Conservation (phyloP, 1,140 invertebrate genomes). For the Procambarus virginalis region DNA sequence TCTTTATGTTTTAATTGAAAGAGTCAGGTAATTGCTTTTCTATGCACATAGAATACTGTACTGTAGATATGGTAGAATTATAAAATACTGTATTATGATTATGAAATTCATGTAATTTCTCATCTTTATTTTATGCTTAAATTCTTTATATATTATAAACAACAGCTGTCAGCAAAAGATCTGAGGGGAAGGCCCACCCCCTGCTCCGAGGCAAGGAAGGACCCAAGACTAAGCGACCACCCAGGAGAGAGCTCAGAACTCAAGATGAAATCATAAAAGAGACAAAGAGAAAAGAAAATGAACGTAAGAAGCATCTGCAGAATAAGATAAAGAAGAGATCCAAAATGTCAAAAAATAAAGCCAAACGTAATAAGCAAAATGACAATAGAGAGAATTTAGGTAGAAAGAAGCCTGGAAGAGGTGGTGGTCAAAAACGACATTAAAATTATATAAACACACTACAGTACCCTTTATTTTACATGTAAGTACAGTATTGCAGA, state of each 20-base stretch:
- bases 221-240: not conserved
- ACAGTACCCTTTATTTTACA: too few relatives aligned
- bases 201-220: conserved; percentile 26
- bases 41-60: too few relatives aligned
- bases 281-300: conserved; percentile 18
- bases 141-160: not conserved
- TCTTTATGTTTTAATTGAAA: too few relatives aligned
- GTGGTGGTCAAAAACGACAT: too few relatives aligned
- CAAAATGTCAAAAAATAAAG: conserved; percentile 1
- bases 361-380: too few relatives aligned
- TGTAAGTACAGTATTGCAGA: too few relatives aligned
- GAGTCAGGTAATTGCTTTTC: too few relatives aligned
- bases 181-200: conserved; percentile 20
- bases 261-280: conserved; percentile 27
- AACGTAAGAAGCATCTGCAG: conserved; percentile 30
- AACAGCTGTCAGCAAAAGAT: conserved; percentile 14
- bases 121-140: not conserved
- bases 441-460: too few relatives aligned
- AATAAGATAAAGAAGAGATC: not conserved
- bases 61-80: too few relatives aligned
- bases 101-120: not conserved
- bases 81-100: too few relatives aligned
- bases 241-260: conserved; percentile 37
- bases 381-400: too few relatives aligned
- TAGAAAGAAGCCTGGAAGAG: too few relatives aligned